A percentile compares a stretch with the other conserved stretches of the same genome.
Evolutionary conservation across 2,797 vertebrate species (phyloP).

Genomic region (Acanthornis magna): DNA sequence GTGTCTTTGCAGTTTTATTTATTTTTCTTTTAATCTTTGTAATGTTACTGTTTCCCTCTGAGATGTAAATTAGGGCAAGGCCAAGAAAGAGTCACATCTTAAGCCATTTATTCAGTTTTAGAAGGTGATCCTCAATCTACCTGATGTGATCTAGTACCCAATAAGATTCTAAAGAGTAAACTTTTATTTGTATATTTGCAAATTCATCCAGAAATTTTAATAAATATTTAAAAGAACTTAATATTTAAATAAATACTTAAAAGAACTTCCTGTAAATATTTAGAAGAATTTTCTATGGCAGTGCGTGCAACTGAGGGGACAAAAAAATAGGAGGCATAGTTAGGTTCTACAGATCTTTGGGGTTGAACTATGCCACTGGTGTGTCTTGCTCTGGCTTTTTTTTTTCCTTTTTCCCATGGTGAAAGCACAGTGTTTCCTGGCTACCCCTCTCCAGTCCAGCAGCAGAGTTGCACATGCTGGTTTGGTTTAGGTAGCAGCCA

Average conservation of each 20-base stretch:
- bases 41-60: background rate
- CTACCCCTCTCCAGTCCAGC: background rate
- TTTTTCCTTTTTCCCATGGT: background rate
- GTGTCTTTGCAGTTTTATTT: background rate
- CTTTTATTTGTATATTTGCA: background rate
- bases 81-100: background rate
- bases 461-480: background rate
- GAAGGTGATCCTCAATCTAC: background rate
- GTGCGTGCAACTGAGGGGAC: background rate
- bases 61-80: background rate
- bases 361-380: background rate
- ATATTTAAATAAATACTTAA: background rate
- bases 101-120: background rate
- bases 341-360: background rate
- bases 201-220: background rate
- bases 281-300: background rate
- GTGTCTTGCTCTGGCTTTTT: background rate
- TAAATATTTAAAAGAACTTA: background rate
- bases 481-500: background rate
- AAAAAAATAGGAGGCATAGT: background rate
- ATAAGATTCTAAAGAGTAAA: background rate
- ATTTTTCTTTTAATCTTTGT: background rate
- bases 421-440: background rate
- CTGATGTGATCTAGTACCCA: background rate
- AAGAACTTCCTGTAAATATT: background rate